Evolutionary conservation across 2,797 vertebrate genomes (phyloP).

Genomic region (Sphenopsis melanotis): DNA sequence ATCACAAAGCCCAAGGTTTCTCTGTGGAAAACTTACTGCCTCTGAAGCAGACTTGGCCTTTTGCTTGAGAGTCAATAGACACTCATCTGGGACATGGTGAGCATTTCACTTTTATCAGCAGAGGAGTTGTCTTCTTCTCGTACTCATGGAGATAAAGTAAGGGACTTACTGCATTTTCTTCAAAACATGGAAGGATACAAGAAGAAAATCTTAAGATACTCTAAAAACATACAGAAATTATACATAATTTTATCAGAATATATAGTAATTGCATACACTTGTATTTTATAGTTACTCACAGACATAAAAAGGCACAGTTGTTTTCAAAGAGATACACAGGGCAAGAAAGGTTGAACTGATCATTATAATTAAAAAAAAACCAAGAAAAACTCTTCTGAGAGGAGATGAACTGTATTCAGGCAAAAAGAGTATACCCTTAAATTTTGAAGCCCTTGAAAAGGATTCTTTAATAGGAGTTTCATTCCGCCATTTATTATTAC

Average conservation of each 20-base stretch:
- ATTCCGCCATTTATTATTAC: neutral
- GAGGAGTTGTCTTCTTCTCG: constrained; percentile 63
- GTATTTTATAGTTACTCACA: neutral
- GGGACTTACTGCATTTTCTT: constrained; percentile 78
- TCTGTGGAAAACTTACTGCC: neutral
- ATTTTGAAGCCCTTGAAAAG: neutral
- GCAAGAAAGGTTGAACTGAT: neutral
- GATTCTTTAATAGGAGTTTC: neutral
- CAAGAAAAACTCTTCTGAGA: neutral
- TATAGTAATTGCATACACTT: neutral
- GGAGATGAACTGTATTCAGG: neutral
- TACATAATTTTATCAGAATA: neutral
- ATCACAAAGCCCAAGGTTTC: constrained; percentile 78
- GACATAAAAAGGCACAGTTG: neutral
- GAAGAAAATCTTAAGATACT: neutral
- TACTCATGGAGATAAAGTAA: constrained; percentile 75
- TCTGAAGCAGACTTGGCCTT: neutral
- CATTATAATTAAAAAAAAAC: neutral
- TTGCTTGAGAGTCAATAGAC: constrained; percentile 85
- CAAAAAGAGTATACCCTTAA: neutral
- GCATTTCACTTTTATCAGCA: constrained; percentile 81
- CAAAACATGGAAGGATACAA: constrained; percentile 59
- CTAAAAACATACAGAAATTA: neutral
- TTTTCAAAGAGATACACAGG: neutral
- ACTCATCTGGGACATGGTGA: constrained; percentile 80